phyloP scores from a whole-genome alignment of 2,888 invertebrate species.

The Leucoptera coffeella region DNA sequence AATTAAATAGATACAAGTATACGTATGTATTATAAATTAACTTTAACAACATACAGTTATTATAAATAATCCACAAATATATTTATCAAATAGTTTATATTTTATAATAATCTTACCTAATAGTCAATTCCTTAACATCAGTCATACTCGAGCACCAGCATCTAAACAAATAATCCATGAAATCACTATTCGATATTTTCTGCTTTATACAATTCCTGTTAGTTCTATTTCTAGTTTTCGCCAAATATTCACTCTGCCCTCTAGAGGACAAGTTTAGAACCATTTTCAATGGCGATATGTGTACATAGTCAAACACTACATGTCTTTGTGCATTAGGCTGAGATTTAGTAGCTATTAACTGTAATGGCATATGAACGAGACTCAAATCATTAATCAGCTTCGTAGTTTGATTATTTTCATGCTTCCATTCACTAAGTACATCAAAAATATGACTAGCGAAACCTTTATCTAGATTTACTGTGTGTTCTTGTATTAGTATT shows the following conservation, averaged over 20 bases:
- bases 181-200: conserved; percentile 39
- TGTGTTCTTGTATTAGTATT: conserved; percentile 60
- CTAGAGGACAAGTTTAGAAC: conserved; percentile 55
- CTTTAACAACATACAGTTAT: no score
- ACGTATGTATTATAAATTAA: no score
- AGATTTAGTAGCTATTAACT: conserved; percentile 33
- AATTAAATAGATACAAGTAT: no score
- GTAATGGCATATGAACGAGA: conserved; percentile 53
- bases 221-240: no score
- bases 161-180: conserved; percentile 57
- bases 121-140: conserved; percentile 59
- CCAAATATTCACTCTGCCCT: no score
- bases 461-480: conserved; percentile 63
- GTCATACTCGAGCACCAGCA: conserved; percentile 59
- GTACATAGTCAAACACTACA: conserved; percentile 50
- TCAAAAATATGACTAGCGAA: conserved; percentile 58
- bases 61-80: no score
- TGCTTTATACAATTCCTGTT: no score
- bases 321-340: conserved; percentile 24
- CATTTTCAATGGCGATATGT: conserved; percentile 54
- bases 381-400: conserved; percentile 52
- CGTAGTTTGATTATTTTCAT: conserved; percentile 51
- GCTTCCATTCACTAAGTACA: conserved; percentile 54
- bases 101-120: no score
- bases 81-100: no score